phyloP scores from a whole-genome alignment of 2,888 invertebrate genomes.

The Chouioia cunea region DNA sequence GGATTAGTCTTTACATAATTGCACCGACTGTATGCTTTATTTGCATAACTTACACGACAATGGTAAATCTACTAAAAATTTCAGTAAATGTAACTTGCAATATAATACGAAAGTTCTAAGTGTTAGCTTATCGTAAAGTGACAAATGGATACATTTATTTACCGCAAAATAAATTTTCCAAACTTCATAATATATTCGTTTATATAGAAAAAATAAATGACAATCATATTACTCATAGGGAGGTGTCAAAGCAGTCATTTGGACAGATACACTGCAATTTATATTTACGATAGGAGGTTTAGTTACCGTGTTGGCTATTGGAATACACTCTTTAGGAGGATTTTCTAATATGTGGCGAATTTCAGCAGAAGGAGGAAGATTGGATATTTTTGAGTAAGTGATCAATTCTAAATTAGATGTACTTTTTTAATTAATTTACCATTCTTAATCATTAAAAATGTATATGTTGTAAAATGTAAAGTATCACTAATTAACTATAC shows the following conservation, averaged over 20 bases:
- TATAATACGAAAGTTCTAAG: too few relatives aligned
- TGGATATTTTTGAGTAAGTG: constrained; percentile 74
- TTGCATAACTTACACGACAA: constrained; percentile 76
- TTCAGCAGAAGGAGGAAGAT: constrained; percentile 71
- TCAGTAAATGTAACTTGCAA: too few relatives aligned
- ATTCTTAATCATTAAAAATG: too few relatives aligned
- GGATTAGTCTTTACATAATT: constrained; percentile 75
- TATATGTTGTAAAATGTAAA: not conserved
- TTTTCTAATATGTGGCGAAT: constrained; percentile 73
- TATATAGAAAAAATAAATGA: too few relatives aligned
- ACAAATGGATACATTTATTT: too few relatives aligned
- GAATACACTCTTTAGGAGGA: constrained; percentile 72
- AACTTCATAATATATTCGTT: too few relatives aligned
- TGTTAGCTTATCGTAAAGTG: too few relatives aligned
- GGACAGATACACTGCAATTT: constrained; percentile 75
- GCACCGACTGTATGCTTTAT: constrained; percentile 77
- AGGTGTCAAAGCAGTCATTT: constrained; percentile 77
- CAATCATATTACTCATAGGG: constrained; percentile 55
- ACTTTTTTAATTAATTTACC: not conserved
- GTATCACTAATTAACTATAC: not conserved
- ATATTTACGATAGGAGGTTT: constrained; percentile 72
- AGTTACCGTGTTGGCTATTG: constrained; percentile 73
- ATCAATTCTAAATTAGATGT: constrained; percentile 56
- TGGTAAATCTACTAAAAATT: not conserved
- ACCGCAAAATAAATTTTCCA: too few relatives aligned